phyloP scores from a whole-genome alignment of 2,113 vertebrate genomes.

The Oncorhynchus nerka region DNA sequence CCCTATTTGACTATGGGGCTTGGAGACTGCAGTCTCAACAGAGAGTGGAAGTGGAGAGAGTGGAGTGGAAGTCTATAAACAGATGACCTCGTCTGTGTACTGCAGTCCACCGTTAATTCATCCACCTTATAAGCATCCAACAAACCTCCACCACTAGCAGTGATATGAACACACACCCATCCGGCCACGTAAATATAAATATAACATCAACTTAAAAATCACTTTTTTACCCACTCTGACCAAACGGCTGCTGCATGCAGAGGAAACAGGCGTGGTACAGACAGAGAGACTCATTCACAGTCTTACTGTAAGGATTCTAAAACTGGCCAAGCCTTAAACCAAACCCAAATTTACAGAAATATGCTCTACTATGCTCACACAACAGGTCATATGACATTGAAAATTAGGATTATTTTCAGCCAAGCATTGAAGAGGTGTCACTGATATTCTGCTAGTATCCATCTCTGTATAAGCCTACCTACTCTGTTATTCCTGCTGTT shows the following conservation, averaged over 20 bases:
- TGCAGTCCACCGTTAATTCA: neutral
- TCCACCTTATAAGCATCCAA: neutral
- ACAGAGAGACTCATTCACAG: conserved; percentile 16
- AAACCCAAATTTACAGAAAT: too few species aligned
- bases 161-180: neutral
- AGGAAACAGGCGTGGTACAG: conserved; percentile 51
- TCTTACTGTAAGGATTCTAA: conserved; percentile 45
- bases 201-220: neutral
- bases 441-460: neutral
- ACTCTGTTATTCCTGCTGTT: neutral
- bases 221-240: conserved; percentile 17
- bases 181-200: neutral
- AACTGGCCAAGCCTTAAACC: neutral
- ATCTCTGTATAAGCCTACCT: neutral
- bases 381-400: neutral
- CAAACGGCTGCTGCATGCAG: conserved; percentile 20
- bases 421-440: neutral
- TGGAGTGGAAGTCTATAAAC: neutral
- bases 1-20: neutral
- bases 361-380: neutral
- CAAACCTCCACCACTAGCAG: neutral
- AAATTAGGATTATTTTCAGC: neutral
- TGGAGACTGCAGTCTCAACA: neutral
- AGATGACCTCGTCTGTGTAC: neutral
- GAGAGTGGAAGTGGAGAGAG: neutral